Conservation (phyloP, 1,140 invertebrate genomes). For the Latrodectus geometricus region DNA sequence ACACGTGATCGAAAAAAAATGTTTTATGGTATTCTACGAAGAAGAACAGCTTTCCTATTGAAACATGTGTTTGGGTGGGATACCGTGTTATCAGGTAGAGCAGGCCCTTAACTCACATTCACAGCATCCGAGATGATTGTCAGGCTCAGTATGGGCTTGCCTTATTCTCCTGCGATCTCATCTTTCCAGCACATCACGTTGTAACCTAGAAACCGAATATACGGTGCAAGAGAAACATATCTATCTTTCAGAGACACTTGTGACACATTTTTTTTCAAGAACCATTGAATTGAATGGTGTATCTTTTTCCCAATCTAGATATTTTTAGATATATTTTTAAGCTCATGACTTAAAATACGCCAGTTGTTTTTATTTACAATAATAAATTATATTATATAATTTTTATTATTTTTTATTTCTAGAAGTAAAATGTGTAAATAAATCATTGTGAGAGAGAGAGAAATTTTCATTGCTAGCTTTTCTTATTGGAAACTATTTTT, state of each 20-base stretch:
- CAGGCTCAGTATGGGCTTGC: background rate
- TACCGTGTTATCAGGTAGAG: background rate
- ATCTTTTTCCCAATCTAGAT: too few relatives aligned
- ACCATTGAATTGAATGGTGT: too few relatives aligned
- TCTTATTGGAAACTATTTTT: too few relatives aligned
- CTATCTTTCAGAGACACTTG: background rate
- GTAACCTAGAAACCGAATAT: background rate
- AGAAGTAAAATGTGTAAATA: too few relatives aligned
- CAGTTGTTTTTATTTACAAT: too few relatives aligned
- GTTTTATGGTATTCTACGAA: background rate
- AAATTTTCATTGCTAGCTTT: too few relatives aligned
- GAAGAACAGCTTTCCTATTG: background rate
- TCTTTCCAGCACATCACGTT: background rate
- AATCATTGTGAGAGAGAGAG: too few relatives aligned
- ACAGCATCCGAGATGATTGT: conserved; percentile 20
- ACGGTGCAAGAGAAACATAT: background rate
- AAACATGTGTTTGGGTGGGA: background rate
- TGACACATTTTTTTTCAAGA: background rate
- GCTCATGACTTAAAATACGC: too few relatives aligned
- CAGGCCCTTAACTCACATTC: background rate
- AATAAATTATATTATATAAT: too few relatives aligned
- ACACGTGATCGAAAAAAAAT: conserved; percentile 17
- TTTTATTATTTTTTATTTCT: too few relatives aligned
- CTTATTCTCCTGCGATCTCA: background rate
- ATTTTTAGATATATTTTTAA: too few relatives aligned